Conservation (phyloP, 2,797 vertebrate genomes). For the Enteromius viviparus region DNA sequence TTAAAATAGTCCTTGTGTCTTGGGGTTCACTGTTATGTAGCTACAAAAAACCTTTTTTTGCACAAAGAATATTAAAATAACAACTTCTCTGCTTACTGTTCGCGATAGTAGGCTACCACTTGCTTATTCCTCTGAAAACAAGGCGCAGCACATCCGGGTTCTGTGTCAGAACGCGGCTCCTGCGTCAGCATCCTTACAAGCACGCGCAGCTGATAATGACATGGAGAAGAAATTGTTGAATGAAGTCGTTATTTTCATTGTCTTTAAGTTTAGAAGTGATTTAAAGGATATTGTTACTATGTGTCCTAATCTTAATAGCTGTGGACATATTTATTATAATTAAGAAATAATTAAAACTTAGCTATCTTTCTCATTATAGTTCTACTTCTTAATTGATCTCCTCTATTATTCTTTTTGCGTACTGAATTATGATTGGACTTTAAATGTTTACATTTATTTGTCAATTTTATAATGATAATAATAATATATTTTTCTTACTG, state of each 20-base stretch:
- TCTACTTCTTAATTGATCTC: neutral
- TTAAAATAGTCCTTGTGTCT: no score
- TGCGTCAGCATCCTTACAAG: no score
- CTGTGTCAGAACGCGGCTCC: no score
- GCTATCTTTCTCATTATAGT: neutral
- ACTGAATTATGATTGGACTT: neutral
- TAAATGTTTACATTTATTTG: neutral
- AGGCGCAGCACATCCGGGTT: neutral
- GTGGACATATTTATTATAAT: neutral
- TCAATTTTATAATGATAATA: neutral
- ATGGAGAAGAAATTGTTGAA: no score
- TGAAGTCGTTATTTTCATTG: neutral
- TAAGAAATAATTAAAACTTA: neutral
- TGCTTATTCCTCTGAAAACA: neutral
- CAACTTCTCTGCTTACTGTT: neutral
- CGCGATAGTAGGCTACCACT: no score
- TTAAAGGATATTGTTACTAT: neutral
- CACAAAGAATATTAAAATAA: neutral
- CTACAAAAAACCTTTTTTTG: neutral
- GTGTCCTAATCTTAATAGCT: neutral
- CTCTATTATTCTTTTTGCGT: neutral
- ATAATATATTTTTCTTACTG: neutral
- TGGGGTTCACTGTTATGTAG: neutral
- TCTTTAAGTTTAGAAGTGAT: neutral
- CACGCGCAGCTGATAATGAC: no score